Evolutionary conservation across 2,888 invertebrate species (phyloP), one percentile per base, ranked within the genome.

Genomic region (Capitulum mitella): DNA sequence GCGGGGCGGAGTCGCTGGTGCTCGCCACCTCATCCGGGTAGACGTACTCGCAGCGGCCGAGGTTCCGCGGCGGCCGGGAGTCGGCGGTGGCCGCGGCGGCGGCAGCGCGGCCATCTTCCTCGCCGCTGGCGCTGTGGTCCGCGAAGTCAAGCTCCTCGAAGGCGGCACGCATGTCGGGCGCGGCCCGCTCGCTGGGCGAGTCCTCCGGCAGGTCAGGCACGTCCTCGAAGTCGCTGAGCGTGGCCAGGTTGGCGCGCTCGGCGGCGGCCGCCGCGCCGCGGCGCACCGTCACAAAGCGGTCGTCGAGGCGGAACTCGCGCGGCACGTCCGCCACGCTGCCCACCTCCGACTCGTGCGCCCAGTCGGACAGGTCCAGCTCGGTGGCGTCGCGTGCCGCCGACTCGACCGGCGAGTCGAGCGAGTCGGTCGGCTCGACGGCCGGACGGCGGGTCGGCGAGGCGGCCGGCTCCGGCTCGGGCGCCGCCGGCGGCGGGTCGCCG

Each of bases 311-410:
- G 29, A 70, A 78, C n/a, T 77, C 40, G 51, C 46, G 58, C 22
- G 43, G 75, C 34, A 77, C 77, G 37, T 79, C 81, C 75, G 76
- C 58, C 32, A 32, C 92, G 82, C 91, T 91, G 3, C 32, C 77
- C 81, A 29, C 80, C 80, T 51, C 83, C 83, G n/a, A 81, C 81
- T 14, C 82, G 81, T 75, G 82, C 82, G 79, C 82, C 82, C 14
- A 81, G 82, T 58, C 81, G 81, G 26, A 82, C 81, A 26, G 81
- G 81, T 34, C 81, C 8, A 70, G 40, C 26, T 70, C 70, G 26
- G 70, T 40, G 40, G 26, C 70, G 70, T 70, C 70, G 26, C 70
- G 70, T 22, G 70, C 70, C 26, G 40, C 70, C 22, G 70, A 70
- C 70, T 70, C 70, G 37, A 22, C 26, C 37, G 70, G 70, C 88